These are phyloP conservation scores for Parnassius apollo DNA, from an alignment of 2,888 invertebrate genomes.

Conservation along the genomic window DNA sequence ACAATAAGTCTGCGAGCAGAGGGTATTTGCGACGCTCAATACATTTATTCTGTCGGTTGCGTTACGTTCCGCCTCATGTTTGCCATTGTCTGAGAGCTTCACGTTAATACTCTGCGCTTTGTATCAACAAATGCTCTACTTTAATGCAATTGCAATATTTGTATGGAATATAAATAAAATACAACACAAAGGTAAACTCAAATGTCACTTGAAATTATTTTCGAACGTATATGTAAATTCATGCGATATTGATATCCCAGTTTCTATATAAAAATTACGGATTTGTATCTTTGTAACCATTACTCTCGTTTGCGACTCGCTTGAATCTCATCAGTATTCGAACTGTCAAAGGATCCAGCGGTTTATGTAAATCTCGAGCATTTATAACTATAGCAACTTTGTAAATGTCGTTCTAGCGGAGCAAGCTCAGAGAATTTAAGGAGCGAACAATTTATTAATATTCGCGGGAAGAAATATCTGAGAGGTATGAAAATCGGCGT, in stretches of 20 bases:
- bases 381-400: conserved; percentile 56
- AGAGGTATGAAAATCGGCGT: conserved; percentile 30
- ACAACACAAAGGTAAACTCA: conserved; percentile 4
- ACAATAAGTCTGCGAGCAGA: conserved; percentile 65
- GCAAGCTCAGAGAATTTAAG: conserved; percentile 42
- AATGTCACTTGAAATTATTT: not conserved
- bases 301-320: conserved; percentile 47
- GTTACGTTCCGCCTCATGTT: conserved; percentile 59
- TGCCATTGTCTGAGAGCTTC: conserved; percentile 69
- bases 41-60: conserved; percentile 61
- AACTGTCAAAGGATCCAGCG: conserved; percentile 53
- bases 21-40: conserved; percentile 60
- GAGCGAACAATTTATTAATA: conserved; percentile 58
- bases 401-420: conserved; percentile 48
- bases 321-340: conserved; percentile 59
- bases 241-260: conserved; percentile 30
- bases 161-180: conserved; percentile 4
- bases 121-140: conserved; percentile 55
- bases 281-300: conserved; percentile 46
- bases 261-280: conserved; percentile 54
- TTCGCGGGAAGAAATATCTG: conserved; percentile 45
- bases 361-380: conserved; percentile 64
- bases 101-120: conserved; percentile 60
- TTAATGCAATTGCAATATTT: conserved; percentile 49
- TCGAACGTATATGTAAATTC: conserved; percentile 9